A percentile compares a stretch with the other conserved stretches of the same genome.
Evolutionary conservation across 2,888 invertebrate species (phyloP).

Genomic region (Eugnorisma glareosa): DNA sequence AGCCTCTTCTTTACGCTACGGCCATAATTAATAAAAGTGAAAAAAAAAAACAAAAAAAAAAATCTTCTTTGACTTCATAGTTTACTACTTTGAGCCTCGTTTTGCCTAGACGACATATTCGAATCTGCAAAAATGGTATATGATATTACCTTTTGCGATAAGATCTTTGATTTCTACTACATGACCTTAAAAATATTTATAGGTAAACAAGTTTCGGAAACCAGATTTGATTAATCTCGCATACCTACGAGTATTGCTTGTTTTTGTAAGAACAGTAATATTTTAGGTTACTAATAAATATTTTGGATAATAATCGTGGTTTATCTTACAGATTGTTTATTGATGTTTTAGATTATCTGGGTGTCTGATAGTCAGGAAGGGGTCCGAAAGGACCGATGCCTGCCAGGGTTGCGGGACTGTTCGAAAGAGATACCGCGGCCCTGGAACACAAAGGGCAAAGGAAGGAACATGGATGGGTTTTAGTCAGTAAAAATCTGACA

Average conservation of each 20-base stretch:
- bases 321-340: too few species aligned
- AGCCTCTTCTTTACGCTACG: too few species aligned
- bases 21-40: neutral
- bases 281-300: neutral
- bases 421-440: too few species aligned
- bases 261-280: conserved; percentile 11
- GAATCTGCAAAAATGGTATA: neutral
- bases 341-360: neutral
- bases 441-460: too few species aligned
- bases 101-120: neutral
- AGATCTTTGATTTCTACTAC: conserved; percentile 18
- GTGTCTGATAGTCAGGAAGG: too few species aligned
- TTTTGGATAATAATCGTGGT: neutral
- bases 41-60: too few species aligned
- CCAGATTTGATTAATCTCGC: conserved; percentile 18
- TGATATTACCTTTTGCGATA: neutral
- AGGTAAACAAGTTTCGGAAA: conserved; percentile 42
- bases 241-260: conserved; percentile 6
- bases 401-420: too few species aligned
- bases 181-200: conserved; percentile 18
- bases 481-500: too few species aligned
- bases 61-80: neutral
- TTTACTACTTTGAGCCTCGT: neutral
- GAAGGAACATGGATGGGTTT: too few species aligned
- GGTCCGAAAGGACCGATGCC: too few species aligned